Evolutionary conservation across 2,888 invertebrate species (phyloP).

Genomic region (Erebia epiphron): DNA sequence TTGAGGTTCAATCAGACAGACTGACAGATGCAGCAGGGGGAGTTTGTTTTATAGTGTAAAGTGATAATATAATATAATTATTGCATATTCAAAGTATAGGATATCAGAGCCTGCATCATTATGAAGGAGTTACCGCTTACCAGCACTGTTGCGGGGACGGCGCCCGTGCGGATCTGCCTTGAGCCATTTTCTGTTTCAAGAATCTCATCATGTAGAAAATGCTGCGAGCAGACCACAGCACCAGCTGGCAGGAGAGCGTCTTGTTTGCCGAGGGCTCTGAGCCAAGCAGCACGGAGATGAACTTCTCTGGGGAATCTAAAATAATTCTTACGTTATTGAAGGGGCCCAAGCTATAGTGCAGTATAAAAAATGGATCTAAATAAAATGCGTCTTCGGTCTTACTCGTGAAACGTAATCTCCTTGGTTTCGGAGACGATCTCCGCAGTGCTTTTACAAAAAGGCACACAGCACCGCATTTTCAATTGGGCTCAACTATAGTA

Average conservation of each 20-base stretch:
- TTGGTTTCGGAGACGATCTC: not conserved
- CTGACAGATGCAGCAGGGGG: too few relatives aligned
- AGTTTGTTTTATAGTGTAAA: too few relatives aligned
- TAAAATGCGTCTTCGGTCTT: not conserved
- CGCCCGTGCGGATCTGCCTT: not conserved
- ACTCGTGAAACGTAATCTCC: not conserved
- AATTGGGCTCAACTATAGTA: too few relatives aligned
- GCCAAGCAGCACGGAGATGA: slow-evolving; percentile 1
- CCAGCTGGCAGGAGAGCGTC: too few relatives aligned
- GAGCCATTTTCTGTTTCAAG: not conserved
- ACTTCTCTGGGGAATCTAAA: not conserved
- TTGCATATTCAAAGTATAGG: not conserved
- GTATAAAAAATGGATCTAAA: too few relatives aligned
- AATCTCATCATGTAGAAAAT: not conserved
- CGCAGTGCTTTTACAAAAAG: not conserved
- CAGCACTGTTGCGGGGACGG: slow-evolving; percentile 6
- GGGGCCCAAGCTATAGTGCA: too few relatives aligned
- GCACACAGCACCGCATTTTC: not conserved
- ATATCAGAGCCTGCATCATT: not conserved
- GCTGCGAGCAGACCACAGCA: slow-evolving; percentile 9
- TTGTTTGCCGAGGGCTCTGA: slow-evolving; percentile 10
- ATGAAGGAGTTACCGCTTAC: not conserved
- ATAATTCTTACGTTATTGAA: not conserved
- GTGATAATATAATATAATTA: too few relatives aligned
- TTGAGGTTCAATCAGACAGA: too few relatives aligned